phyloP scores from a whole-genome alignment of 1,140 invertebrate species.

The Euglossa dilemma region DNA sequence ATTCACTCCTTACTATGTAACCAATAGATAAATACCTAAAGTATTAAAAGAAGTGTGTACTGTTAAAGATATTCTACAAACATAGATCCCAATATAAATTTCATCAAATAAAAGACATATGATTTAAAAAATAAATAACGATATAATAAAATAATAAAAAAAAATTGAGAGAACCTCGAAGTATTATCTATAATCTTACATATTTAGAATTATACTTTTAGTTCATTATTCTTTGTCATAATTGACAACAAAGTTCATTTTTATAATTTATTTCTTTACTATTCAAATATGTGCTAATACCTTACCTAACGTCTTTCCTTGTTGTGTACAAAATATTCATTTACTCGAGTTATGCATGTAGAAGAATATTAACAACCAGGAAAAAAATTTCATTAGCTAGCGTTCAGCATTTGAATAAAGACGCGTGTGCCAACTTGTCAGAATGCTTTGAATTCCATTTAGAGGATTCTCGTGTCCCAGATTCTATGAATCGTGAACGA shows the following conservation, averaged over 20 bases:
- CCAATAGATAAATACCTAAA: neutral
- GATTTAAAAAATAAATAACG: too few species aligned
- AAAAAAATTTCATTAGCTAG: constrained; percentile 4
- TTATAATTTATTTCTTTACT: too few species aligned
- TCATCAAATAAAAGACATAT: neutral
- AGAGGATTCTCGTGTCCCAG: constrained; percentile 1
- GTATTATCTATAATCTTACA: too few species aligned
- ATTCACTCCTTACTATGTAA: neutral
- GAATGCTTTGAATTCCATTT: constrained; percentile 9
- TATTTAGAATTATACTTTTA: neutral
- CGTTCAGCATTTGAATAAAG: neutral
- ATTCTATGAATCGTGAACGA: neutral
- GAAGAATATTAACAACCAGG: neutral
- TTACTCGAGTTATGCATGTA: neutral
- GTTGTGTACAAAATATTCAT: neutral
- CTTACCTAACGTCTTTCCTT: too few species aligned
- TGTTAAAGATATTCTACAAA: neutral
- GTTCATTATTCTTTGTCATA: too few species aligned
- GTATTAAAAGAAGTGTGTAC: neutral
- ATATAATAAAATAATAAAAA: too few species aligned
- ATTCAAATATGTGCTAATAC: too few species aligned
- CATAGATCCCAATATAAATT: neutral
- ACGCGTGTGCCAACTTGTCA: neutral
- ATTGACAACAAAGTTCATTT: too few species aligned
- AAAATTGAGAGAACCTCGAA: too few species aligned